Evolutionary conservation across 2,113 vertebrate species (phyloP), one percentile per base, ranked within the genome.

Genomic region (Apteryx owenii): DNA sequence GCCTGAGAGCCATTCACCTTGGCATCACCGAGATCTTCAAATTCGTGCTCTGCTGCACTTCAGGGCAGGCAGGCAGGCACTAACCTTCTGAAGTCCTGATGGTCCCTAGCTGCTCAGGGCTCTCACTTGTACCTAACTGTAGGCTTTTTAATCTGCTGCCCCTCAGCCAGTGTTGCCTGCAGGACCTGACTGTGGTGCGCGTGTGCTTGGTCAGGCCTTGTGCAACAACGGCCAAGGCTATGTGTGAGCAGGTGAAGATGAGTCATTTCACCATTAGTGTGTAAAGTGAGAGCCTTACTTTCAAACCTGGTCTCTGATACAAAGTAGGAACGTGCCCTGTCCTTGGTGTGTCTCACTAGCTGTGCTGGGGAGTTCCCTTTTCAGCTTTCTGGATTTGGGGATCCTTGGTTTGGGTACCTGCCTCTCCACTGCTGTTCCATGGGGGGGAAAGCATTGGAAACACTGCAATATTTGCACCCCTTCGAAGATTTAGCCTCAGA

Each of bases 171-270:
- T 8, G 40, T 7, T 70, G 54, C n/a, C 64, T 28, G 20, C 33
- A 20, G 71, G 48, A 56, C 48, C 25, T 18, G 48, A 2, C 1
- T 31, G 65, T 54, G 51, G 58, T 22, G 40, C 14, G 13, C 23
- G 29, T 6, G 3, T 2, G 1, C 31, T 46, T 0, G 0, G 4
- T 33, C 26, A n/a, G 65, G 16, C 18, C 40, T 65, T 54, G 38
- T 69, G 79, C 18, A 36, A 13, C 0, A 3, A 15, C 40, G n/a
- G 16, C 51, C 62, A 46, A 68, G 58, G 78, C 48, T 42, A 48
- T 12, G n/a, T 17, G 4, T 6, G 38, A 69, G 56, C 25, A 25
- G 36, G 21, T 42, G 69, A 36, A 53, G 33, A 40, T 33, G 29
- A 71, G 12, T 17, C 16, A 21, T 85, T 87, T 64, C 71, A 28